Evolutionary conservation across 2,888 invertebrate genomes (phyloP).

Genomic region (Hipparchia sbordonii): DNA sequence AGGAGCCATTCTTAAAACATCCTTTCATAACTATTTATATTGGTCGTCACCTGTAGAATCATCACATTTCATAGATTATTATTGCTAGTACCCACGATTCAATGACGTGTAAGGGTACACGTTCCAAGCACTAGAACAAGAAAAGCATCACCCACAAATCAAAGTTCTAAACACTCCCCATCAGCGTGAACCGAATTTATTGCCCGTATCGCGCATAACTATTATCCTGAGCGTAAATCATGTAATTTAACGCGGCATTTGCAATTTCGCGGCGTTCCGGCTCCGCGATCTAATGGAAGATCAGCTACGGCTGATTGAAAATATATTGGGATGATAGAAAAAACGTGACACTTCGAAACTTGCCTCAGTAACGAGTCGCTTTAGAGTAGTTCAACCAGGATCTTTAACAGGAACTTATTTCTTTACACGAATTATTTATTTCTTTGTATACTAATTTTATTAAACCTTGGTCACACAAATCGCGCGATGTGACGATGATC

Average conservation of each 20-base stretch:
- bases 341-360: slow-evolving; percentile 9
- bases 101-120: too few species aligned
- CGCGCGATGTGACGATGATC: too few species aligned
- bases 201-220: slow-evolving; percentile 65
- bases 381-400: background rate
- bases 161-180: slow-evolving; percentile 48
- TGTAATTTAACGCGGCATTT: slow-evolving; percentile 42
- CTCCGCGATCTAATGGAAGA: slow-evolving; percentile 55
- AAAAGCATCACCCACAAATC: slow-evolving; percentile 48
- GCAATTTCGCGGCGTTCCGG: slow-evolving; percentile 64
- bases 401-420: slow-evolving; percentile 5
- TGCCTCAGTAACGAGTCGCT: background rate
- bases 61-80: background rate
- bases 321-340: slow-evolving; percentile 20
- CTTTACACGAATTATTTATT: background rate
- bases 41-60: too few species aligned
- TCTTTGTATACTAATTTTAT: too few species aligned
- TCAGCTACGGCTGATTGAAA: slow-evolving; percentile 28
- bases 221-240: slow-evolving; percentile 59
- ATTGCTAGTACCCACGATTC: background rate
- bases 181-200: slow-evolving; percentile 69
- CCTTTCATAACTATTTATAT: too few species aligned
- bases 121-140: too few species aligned
- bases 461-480: too few species aligned
- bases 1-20: too few species aligned